Base-by-base conservation (phyloP, 2,797 vertebrate genomes). In the Gephyroberyx darwinii region DNA sequence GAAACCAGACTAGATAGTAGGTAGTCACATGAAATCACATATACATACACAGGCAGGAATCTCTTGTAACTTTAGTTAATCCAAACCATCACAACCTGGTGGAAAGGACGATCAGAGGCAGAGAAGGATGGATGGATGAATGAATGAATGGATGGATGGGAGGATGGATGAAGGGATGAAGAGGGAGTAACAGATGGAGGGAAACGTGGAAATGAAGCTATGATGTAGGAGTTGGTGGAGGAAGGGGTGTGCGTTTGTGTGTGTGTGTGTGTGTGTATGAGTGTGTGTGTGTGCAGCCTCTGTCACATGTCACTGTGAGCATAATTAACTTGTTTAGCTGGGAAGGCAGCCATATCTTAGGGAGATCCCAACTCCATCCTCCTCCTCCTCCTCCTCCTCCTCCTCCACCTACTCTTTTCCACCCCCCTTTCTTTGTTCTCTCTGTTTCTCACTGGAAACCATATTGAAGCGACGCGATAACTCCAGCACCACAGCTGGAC, bases 21-120 rank as follows among this genome's bases (percentile, higher is more conserved):
- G 20, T 41, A 33, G 37, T 71, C 62, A 72, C 53, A 30, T 64
- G 53, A 54, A 64, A 26, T 56, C 50, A 48, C 50, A 4, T 5
- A 22, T 20, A 20, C 50, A 51, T 19, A 62, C 56, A 8, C 19
- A 58, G 6, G 41, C 4, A 17, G 41, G 63, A 70, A 64, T 75
- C n/a, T 47, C 45, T 53, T 14, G 37, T 70, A 48, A 59, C 54
- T 20, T 20, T 33, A 62, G 26, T 2, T 54, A 33, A 74, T 56
- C 55, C 51, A 62, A 56, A 68, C 58, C 58, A 62, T 61, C 31
- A 17, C 17, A 61, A 5, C 51, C 17, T n/a, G 2, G 0, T 51
- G 59, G 14, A 58, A 22, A 26, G 26, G 26, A 8, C 33, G 37
- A 66, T 43, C n/a, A 7, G 39, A 16, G 12, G 55, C 5, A 26